These are phyloP conservation scores for Xenopus borealis DNA, from an alignment of 2,113 vertebrate species.

Conservation along the genomic window DNA sequence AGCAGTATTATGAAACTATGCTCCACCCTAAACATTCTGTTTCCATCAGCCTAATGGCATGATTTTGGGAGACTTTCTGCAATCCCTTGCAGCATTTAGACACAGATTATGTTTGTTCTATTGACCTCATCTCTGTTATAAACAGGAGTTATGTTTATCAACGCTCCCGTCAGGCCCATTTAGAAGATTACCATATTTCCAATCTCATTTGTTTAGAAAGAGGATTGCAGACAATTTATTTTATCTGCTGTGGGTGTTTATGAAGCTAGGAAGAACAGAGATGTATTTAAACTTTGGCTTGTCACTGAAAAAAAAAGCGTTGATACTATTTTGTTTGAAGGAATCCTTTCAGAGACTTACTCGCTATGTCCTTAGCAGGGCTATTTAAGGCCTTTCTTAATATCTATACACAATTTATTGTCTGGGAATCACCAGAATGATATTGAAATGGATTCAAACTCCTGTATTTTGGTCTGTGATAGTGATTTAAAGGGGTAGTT, in stretches of 20 bases:
- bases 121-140: constrained; percentile 63
- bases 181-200: constrained; percentile 70
- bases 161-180: constrained; percentile 64
- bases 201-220: constrained; percentile 73
- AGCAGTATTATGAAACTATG: constrained; percentile 14
- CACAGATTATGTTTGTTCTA: constrained; percentile 62
- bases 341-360: neutral
- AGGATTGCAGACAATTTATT: constrained; percentile 64
- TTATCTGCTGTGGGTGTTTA: constrained; percentile 54
- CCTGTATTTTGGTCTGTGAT: too few relatives aligned
- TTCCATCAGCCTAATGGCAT: constrained; percentile 66
- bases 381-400: neutral
- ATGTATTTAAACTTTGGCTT: constrained; percentile 30
- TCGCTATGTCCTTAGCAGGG: constrained; percentile 6
- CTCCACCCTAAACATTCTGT: constrained; percentile 48
- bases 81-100: constrained; percentile 56
- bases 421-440: too few relatives aligned
- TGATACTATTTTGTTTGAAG: constrained; percentile 28
- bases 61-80: constrained; percentile 48
- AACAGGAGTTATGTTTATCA: constrained; percentile 61
- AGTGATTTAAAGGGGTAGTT: too few relatives aligned
- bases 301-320: constrained; percentile 1
- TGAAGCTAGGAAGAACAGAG: constrained; percentile 44
- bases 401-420: neutral
- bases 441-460: too few relatives aligned